A percentile compares a stretch with the other conserved stretches of the same genome.
Conservation (phyloP, 2,888 invertebrate genomes). For the Polyommatus icarus region DNA sequence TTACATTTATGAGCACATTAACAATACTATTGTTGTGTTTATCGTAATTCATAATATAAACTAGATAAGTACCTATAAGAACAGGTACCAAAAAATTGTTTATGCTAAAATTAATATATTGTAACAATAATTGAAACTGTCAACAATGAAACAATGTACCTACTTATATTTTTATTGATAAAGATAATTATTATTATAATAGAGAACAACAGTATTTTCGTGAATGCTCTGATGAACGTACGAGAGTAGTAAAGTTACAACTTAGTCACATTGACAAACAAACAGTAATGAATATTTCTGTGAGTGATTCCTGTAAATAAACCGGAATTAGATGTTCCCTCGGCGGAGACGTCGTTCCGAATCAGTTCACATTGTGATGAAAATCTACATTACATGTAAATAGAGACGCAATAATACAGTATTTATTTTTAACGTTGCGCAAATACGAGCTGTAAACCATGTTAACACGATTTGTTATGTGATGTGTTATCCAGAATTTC, state of each 20-base stretch:
- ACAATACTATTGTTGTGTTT: too few relatives aligned
- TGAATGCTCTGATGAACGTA: background rate
- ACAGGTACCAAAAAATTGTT: too few relatives aligned
- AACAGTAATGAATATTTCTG: background rate
- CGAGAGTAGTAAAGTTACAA: background rate
- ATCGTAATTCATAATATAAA: too few relatives aligned
- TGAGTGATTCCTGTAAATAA: slow-evolving; percentile 21
- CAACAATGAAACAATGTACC: too few relatives aligned
- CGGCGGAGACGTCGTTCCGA: slow-evolving; percentile 12
- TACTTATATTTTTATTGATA: too few relatives aligned
- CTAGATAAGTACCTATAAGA: too few relatives aligned
- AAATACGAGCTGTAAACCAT: background rate
- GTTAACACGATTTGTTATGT: background rate
- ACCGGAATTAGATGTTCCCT: background rate
- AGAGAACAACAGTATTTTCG: background rate
- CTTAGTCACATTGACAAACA: background rate
- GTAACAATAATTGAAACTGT: too few relatives aligned
- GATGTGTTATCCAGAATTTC: background rate
- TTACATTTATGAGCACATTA: too few relatives aligned
- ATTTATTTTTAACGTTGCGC: background rate
- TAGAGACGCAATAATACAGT: background rate
- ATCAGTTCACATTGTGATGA: slow-evolving; percentile 25
- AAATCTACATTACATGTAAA: slow-evolving; percentile 1
- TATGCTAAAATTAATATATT: too few relatives aligned
- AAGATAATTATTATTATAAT: too few relatives aligned